phyloP scores from a whole-genome alignment of 64 coral and sea anemone genomes.

The Pocillopora verrucosa region DNA sequence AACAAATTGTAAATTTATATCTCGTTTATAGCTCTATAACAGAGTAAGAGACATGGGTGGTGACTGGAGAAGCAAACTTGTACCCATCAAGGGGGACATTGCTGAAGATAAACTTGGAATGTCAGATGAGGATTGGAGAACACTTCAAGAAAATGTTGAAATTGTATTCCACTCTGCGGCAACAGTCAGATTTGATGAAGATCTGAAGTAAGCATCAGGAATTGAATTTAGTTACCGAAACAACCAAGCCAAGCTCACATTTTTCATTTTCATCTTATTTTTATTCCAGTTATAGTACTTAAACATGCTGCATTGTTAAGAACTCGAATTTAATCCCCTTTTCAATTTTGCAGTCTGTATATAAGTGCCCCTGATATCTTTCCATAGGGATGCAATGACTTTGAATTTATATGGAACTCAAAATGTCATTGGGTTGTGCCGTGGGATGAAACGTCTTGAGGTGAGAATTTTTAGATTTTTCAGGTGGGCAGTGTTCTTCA shows the following conservation, averaged over 20 bases:
- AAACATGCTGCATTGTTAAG: too few relatives aligned
- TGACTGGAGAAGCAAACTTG: conserved; percentile 59
- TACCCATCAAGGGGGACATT: conserved; percentile 79
- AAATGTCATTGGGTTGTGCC: conserved; percentile 73
- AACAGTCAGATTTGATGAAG: conserved; percentile 97
- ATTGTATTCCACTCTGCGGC: conserved; percentile 96
- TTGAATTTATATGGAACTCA: conserved; percentile 81
- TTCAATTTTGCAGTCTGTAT: neutral
- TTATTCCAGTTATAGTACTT: too few relatives aligned
- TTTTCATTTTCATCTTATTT: too few relatives aligned
- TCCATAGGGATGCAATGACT: conserved; percentile 56
- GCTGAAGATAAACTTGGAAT: conserved; percentile 81
- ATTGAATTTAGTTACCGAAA: neutral
- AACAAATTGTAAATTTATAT: neutral
- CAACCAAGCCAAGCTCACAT: neutral
- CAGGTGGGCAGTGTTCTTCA: neutral
- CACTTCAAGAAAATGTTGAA: conserved; percentile 73
- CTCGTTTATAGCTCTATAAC: conserved; percentile 54
- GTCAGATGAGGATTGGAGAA: conserved; percentile 68
- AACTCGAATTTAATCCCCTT: neutral
- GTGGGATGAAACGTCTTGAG: conserved; percentile 77
- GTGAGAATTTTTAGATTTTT: conserved; percentile 13
- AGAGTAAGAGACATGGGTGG: conserved; percentile 55
- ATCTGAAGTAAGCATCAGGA: conserved; percentile 54
- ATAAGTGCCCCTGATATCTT: neutral